Percentiles rank a stretch among this genome's conserved stretches.
These are phyloP conservation scores for Nymphalis polychloros DNA, from an alignment of 2,888 invertebrate genomes.

Conservation along the genomic window DNA sequence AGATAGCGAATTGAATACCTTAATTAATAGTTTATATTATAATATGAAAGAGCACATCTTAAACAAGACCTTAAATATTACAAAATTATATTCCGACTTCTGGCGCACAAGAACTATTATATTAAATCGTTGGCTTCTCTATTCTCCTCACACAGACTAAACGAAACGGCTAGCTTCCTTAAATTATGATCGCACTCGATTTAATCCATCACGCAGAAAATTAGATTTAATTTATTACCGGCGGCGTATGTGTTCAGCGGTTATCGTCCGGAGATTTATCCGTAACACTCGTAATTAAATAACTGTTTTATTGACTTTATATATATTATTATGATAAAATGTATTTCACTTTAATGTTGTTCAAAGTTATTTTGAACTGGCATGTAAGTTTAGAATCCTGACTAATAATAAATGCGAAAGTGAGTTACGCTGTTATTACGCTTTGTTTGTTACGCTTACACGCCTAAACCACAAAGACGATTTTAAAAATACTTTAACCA, in stretches of 20 bases:
- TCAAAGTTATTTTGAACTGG: too few relatives aligned
- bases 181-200: conserved; percentile 36
- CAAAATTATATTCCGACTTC: not conserved
- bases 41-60: not conserved
- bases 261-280: conserved; percentile 26
- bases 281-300: conserved; percentile 21
- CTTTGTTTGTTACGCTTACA: too few relatives aligned
- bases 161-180: conserved; percentile 26
- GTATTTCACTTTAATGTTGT: too few relatives aligned
- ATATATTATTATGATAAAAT: not conserved
- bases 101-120: not conserved
- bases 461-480: too few relatives aligned
- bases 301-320: not conserved
- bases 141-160: conserved; percentile 3
- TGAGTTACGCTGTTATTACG: too few relatives aligned
- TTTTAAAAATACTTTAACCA: too few relatives aligned
- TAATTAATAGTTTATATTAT: not conserved
- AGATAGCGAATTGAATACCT: too few relatives aligned
- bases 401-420: too few relatives aligned
- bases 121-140: not conserved
- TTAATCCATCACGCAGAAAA: conserved; percentile 33
- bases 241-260: conserved; percentile 20
- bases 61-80: not conserved
- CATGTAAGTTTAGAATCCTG: too few relatives aligned
- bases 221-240: conserved; percentile 33